Conservation (phyloP, 2,113 vertebrate genomes). For the Synodontis membranacea region DNA sequence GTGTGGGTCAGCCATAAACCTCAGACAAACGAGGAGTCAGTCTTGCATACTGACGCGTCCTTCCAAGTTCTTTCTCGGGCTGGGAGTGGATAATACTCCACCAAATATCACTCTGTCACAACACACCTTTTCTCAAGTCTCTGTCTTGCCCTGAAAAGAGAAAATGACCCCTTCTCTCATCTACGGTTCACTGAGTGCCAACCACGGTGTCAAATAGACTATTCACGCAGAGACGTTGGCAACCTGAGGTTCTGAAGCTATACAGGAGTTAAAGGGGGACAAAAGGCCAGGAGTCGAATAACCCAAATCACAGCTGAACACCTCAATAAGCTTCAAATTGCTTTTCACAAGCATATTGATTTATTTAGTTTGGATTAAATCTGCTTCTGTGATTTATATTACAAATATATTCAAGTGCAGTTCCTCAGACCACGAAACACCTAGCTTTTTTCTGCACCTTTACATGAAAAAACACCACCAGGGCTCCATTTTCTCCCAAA, state of each 20-base stretch:
- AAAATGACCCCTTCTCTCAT: slow-evolving; percentile 16
- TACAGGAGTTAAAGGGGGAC: not conserved
- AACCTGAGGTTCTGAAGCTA: not conserved
- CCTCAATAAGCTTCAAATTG: not conserved
- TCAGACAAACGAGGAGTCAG: slow-evolving; percentile 42
- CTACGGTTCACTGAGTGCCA: not conserved
- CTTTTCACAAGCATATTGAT: not conserved
- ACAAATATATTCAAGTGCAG: slow-evolving; percentile 21
- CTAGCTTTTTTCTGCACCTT: not conserved
- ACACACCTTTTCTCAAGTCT: slow-evolving; percentile 17
- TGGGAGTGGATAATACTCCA: slow-evolving; percentile 34
- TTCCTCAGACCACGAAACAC: slow-evolving; percentile 1
- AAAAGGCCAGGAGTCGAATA: not conserved
- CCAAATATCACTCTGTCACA: slow-evolving; percentile 33
- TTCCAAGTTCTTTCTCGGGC: slow-evolving; percentile 25
- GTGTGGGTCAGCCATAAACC: slow-evolving; percentile 33
- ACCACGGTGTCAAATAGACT: slow-evolving; percentile 1
- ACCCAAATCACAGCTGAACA: not conserved
- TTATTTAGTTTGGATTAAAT: slow-evolving; percentile 22
- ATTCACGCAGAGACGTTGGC: not conserved
- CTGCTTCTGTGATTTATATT: not conserved
- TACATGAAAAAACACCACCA: not conserved
- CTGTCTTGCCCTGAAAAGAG: slow-evolving; percentile 2
- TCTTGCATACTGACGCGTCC: slow-evolving; percentile 14
- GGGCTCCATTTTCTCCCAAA: slow-evolving; percentile 3